A percentile compares a stretch with the other conserved stretches of the same genome.
Conservation (phyloP, 2,888 invertebrate genomes). For the Trissolcus japonicus region DNA sequence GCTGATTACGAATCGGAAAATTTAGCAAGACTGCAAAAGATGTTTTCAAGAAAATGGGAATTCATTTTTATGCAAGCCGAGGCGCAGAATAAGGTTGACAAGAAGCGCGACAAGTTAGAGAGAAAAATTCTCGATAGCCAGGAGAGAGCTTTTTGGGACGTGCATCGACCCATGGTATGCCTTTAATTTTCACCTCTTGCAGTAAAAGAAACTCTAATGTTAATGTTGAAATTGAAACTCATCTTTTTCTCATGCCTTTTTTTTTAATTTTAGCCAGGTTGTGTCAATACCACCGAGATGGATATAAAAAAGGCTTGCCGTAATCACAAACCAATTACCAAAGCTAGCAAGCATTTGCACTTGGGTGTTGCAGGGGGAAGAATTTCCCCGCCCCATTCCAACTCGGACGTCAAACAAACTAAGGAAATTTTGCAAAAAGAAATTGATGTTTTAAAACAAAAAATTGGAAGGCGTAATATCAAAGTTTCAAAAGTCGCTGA, state of each 20-base stretch:
- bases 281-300: slow-evolving; percentile 90
- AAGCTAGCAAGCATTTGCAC: slow-evolving; percentile 74
- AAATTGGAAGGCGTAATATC: slow-evolving; percentile 91
- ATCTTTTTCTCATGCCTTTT: background rate
- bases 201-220: too few relatives aligned
- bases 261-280: slow-evolving; percentile 79
- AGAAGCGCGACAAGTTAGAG: slow-evolving; percentile 98
- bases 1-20: slow-evolving; percentile 99
- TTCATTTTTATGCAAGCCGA: slow-evolving; percentile 99
- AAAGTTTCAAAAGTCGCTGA: slow-evolving; percentile 96
- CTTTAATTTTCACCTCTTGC: too few relatives aligned
- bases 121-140: slow-evolving; percentile 99
- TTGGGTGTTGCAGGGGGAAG: slow-evolving; percentile 78
- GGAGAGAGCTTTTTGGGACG: slow-evolving; percentile 99
- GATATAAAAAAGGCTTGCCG: slow-evolving; percentile 89
- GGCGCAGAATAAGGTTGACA: slow-evolving; percentile 95
- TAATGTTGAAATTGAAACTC: too few relatives aligned
- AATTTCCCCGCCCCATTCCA: slow-evolving; percentile 79
- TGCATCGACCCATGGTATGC: slow-evolving; percentile 95
- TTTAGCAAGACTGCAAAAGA: slow-evolving; percentile 96
- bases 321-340: slow-evolving; percentile 76
- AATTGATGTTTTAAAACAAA: slow-evolving; percentile 84
- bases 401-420: slow-evolving; percentile 78
- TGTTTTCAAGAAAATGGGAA: slow-evolving; percentile 99
- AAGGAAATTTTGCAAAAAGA: slow-evolving; percentile 82